Conservation (phyloP, 1,140 invertebrate genomes). For the Danaus plexippus region DNA sequence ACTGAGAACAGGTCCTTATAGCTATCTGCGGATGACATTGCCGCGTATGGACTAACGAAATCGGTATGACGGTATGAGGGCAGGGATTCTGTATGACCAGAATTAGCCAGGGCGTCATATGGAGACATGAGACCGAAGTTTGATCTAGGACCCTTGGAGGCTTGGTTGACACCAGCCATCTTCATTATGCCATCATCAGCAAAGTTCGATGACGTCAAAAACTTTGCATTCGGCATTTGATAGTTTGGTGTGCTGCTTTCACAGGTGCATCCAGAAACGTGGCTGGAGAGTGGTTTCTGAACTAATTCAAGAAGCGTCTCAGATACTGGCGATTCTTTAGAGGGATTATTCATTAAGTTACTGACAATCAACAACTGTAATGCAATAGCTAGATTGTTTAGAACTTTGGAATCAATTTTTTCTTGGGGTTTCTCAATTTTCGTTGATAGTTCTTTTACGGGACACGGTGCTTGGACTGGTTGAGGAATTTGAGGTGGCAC, state of each 20-base stretch:
- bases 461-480: not conserved
- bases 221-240: slow-evolving; percentile 37
- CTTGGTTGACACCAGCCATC: slow-evolving; percentile 12
- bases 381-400: slow-evolving; percentile 58
- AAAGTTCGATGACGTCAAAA: slow-evolving; percentile 31
- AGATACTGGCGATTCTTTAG: slow-evolving; percentile 6
- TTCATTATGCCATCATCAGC: slow-evolving; percentile 17
- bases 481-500: not conserved
- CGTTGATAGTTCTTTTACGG: not conserved
- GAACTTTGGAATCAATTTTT: slow-evolving; percentile 30
- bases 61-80: slow-evolving; percentile 26
- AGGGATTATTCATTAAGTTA: slow-evolving; percentile 43
- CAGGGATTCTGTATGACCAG: slow-evolving; percentile 25
- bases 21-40: slow-evolving; percentile 32
- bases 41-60: slow-evolving; percentile 40
- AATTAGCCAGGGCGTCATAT: slow-evolving; percentile 41
- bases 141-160: slow-evolving; percentile 19
- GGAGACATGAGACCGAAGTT: slow-evolving; percentile 42
- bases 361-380: slow-evolving; percentile 51
- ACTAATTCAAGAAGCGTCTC: slow-evolving; percentile 13
- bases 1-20: slow-evolving; percentile 41
- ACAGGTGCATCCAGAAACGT: not conserved
- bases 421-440: slow-evolving; percentile 5
- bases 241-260: not conserved
- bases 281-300: not conserved